phyloP scores from a whole-genome alignment of 1,140 invertebrate species.

The Drosophila repleta region DNA sequence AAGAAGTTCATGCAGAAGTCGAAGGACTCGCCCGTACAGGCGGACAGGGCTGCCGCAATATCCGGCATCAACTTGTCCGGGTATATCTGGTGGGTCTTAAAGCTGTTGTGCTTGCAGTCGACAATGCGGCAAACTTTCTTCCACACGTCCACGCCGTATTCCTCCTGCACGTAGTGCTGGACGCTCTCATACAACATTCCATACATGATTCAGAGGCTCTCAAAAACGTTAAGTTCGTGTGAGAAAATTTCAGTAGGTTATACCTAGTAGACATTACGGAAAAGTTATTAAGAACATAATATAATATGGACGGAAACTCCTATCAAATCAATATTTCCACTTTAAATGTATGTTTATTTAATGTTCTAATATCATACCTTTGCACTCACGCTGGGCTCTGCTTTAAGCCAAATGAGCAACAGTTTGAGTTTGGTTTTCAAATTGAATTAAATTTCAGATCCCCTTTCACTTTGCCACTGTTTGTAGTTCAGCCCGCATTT shows the following conservation, averaged over 20 bases:
- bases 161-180: conserved; percentile 91
- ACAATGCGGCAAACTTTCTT: conserved; percentile 88
- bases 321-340: too few relatives aligned
- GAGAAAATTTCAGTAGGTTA: too few relatives aligned
- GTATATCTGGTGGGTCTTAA: conserved; percentile 93
- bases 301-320: too few relatives aligned
- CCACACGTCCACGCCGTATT: conserved; percentile 93
- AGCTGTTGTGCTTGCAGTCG: conserved; percentile 89
- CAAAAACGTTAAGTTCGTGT: too few relatives aligned
- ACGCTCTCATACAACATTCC: conserved; percentile 93
- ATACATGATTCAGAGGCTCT: conserved; percentile 87
- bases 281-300: too few relatives aligned
- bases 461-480: conserved; percentile 16
- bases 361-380: background rate
- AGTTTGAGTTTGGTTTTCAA: conserved; percentile 9
- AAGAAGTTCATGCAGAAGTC: conserved; percentile 94
- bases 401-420: conserved; percentile 1
- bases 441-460: conserved; percentile 8
- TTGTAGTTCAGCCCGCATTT: conserved; percentile 2
- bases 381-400: background rate
- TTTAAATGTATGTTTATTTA: background rate
- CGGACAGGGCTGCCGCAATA: conserved; percentile 88
- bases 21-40: conserved; percentile 84
- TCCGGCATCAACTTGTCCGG: conserved; percentile 91
- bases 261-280: too few relatives aligned